These are phyloP conservation scores for Noctuana brunneofusca DNA, from an alignment of 2,888 invertebrate species.

Conservation along the genomic window DNA sequence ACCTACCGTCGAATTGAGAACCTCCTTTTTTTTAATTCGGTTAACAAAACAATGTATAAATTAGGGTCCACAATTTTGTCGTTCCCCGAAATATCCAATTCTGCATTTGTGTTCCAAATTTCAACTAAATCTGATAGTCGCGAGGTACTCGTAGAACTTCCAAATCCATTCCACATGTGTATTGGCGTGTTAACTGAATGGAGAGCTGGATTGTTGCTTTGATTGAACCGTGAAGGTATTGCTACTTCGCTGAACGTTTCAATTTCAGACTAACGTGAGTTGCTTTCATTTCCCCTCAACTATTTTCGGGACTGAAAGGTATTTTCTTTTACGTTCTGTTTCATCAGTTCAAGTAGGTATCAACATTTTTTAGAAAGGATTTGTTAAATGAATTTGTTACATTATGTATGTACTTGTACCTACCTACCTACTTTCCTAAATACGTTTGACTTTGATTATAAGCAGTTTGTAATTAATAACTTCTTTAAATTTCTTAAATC, in stretches of 20 bases:
- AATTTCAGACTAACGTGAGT: conserved; percentile 13
- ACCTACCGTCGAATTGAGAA: no score
- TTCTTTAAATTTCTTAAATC: no score
- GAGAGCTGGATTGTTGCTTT: conserved; percentile 8
- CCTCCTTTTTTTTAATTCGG: no score
- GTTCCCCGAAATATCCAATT: not conserved
- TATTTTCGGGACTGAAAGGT: conserved; percentile 2
- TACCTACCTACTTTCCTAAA: no score
- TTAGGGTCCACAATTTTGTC: not conserved
- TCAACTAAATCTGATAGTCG: not conserved
- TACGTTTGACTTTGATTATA: no score
- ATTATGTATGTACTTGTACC: no score
- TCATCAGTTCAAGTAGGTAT: not conserved
- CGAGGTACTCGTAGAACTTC: not conserved
- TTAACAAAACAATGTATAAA: no score
- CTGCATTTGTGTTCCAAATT: conserved; percentile 9
- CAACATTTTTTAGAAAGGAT: not conserved
- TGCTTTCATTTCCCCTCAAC: not conserved
- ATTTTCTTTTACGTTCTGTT: not conserved
- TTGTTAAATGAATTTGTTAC: not conserved
- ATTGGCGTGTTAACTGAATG: conserved; percentile 17
- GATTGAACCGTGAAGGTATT: conserved; percentile 1
- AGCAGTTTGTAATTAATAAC: no score
- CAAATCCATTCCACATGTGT: conserved; percentile 18
- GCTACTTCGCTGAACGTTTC: conserved; percentile 9